Evolutionary conservation across 2,888 invertebrate species (phyloP), one percentile per base, ranked within the genome.

Genomic region (Maniola hyperantus): DNA sequence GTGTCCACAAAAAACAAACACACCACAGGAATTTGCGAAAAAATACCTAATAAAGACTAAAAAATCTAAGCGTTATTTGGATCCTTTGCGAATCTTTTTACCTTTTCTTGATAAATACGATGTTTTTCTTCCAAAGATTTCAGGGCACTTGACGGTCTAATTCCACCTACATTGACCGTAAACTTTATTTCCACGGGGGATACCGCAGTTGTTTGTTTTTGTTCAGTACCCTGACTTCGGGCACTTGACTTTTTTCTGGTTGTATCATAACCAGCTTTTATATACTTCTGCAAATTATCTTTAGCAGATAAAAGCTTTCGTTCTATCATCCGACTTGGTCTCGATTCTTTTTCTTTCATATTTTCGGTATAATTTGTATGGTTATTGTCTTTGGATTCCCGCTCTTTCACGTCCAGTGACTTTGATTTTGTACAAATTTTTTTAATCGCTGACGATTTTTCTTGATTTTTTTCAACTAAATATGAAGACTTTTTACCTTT

Each of bases 91-190:
- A 85, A 88, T 0, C 77, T 75, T 73, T 87, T 91, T 0, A 92
- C 86, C 79, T 85, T 84, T 59, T 90, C 89, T 72, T 91, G 90
- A 70, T 87, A 92, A 79, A 87, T 83, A 26, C 82, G 78, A 71
- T 92, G 92, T 74, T 90, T 90, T 68, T 89, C 89, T 72, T 92
- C 92, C 20, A 92, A 75, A n/a, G 73, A 79, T 68, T 74, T 81
- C 15, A 92, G 72, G 15, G 88, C 81, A 65, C 79, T 88, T 0
- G 90, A 87, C 1, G 87, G 86, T 18, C 85, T 78, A 0, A 81
- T 61, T 15, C 84, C 84, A 6, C 83, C 87, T 0, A 91, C 79
- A 70, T 89, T 89, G 0, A 91, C 85, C 71, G 85, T 76, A 65
- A 91, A 89, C 73, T 83, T 89, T 62, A 91, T 89, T 53, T 89